A percentile compares a stretch with the other conserved stretches of the same genome.
Conservation (phyloP, 2,888 invertebrate genomes). For the Macroteleia sp. region DNA sequence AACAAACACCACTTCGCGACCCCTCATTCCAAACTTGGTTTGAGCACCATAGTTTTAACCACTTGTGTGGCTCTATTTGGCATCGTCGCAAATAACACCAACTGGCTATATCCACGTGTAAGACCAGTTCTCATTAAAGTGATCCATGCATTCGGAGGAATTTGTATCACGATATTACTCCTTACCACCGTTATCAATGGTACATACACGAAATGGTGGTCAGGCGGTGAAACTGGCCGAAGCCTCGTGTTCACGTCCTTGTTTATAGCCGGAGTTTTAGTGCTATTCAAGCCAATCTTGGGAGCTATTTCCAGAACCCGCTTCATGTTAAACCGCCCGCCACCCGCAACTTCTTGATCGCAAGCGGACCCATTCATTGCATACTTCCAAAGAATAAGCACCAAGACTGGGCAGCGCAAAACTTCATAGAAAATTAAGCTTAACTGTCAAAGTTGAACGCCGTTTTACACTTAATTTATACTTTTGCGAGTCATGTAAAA, state of each 20-base stretch:
- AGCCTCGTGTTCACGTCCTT: slow-evolving; percentile 73
- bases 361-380: background rate
- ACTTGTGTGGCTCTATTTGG: slow-evolving; percentile 71
- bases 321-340: slow-evolving; percentile 68
- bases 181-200: slow-evolving; percentile 77
- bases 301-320: slow-evolving; percentile 73
- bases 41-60: slow-evolving; percentile 73
- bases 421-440: slow-evolving; percentile 13
- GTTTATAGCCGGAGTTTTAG: slow-evolving; percentile 73
- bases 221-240: slow-evolving; percentile 69
- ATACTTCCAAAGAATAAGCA: slow-evolving; percentile 45
- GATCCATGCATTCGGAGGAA: slow-evolving; percentile 76
- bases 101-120: slow-evolving; percentile 76
- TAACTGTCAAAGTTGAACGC: background rate
- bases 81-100: slow-evolving; percentile 75
- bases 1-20: slow-evolving; percentile 72
- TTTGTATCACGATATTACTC: slow-evolving; percentile 72
- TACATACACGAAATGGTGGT: slow-evolving; percentile 73
- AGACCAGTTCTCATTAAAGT: slow-evolving; percentile 77
- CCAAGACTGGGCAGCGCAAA: slow-evolving; percentile 46
- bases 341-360: slow-evolving; percentile 50
- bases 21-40: slow-evolving; percentile 75
- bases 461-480: background rate
- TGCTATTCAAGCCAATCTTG: slow-evolving; percentile 77
- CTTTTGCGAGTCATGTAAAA: background rate